Evolutionary conservation across 2,888 invertebrate species (phyloP), one percentile per base, ranked within the genome.

Genomic region (Stramonita haemastoma): DNA sequence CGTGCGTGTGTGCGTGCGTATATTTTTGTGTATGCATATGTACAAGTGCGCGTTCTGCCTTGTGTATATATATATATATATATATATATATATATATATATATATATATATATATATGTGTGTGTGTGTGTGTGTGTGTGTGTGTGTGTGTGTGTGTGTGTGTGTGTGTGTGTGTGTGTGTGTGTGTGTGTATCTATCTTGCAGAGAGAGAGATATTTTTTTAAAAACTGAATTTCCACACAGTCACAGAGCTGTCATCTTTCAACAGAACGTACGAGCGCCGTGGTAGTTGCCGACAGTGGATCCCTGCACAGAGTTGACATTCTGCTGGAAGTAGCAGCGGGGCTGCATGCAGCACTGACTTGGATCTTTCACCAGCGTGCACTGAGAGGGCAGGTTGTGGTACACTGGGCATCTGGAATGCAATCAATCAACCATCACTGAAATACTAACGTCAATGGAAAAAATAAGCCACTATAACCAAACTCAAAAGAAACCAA

Each of bases 361-460:
- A 36, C 92, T 92, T 19, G 92, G 91, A 70, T 93, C 92, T 66
- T 91, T 90, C 26, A 94, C 93, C 73, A 94, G 92, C 1, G 94
- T 94, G 90, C 94, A 94, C 87, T 93, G 93, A 57, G 90, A 77
- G 15, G 94, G 93, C n/a, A 94, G 90, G 90, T 94, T 92, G 90
- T 94, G 91, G 90, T 94, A 94, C 22, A 94, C 91, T 22, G 94
- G 94, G 85, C 94, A 94, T 88, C 94, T 94, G 91, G 1, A 46
- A 46, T 8, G 46, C 8, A 46, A 5, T 46, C 46, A 46, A 46
- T 46, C 46, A 46, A 46, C 46, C 46, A 46, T 46, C 46, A 46
- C 4, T 46, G 46, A 46, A 46, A 46, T 46, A 46, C 46, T 5
- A 46, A 46, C 46, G 46, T 46, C 46, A 46, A 46, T 46, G 46